These are phyloP conservation scores for Prionace glauca DNA, from an alignment of 2,797 vertebrate genomes.

Conservation along the genomic window DNA sequence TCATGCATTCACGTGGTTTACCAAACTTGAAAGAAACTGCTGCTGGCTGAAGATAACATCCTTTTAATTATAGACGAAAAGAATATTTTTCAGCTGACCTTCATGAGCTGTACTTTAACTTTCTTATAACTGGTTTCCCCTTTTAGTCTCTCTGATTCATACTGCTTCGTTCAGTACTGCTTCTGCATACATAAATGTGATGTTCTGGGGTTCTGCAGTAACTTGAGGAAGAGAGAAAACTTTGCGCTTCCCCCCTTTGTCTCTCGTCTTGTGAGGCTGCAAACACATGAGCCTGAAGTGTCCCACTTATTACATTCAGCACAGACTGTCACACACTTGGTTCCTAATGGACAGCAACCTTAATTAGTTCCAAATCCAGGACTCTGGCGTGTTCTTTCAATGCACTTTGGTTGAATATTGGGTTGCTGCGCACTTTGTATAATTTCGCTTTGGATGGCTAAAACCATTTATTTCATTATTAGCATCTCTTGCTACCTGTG, in stretches of 20 bases:
- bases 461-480: neutral
- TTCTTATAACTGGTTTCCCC: neutral
- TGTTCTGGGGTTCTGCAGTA: neutral
- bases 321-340: neutral
- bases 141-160: neutral
- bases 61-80: neutral
- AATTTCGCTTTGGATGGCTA: neutral
- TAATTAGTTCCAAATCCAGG: neutral
- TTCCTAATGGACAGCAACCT: neutral
- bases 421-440: neutral
- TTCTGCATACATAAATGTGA: neutral
- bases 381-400: neutral
- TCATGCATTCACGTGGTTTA: neutral
- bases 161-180: neutral
- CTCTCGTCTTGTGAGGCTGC: neutral
- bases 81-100: neutral
- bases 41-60: neutral
- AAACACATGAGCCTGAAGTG: neutral
- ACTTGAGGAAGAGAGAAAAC: neutral
- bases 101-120: neutral
- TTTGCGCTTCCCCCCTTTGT: neutral
- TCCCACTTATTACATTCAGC: neutral
- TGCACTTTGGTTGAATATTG: neutral
- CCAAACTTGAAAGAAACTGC: neutral
- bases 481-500: neutral